phyloP scores from a whole-genome alignment of 2,797 vertebrate genomes.

The Cichlasoma orientale region DNA sequence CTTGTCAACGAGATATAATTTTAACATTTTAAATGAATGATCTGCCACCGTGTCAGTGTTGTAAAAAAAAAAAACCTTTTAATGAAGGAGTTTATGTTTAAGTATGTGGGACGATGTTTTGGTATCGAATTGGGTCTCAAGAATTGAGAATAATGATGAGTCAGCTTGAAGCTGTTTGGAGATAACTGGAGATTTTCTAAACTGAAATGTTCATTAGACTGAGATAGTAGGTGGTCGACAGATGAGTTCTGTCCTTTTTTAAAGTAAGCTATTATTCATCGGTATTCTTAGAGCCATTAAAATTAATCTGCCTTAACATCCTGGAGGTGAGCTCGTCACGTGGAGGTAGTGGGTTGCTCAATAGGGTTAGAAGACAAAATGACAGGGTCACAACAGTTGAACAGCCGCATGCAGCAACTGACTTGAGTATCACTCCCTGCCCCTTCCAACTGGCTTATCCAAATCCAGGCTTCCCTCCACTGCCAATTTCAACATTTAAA shows the following conservation, averaged over 20 bases:
- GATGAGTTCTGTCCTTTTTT: background rate
- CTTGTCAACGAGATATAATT: background rate
- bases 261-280: background rate
- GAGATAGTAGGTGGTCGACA: background rate
- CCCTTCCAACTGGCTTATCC: background rate
- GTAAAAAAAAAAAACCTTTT: background rate
- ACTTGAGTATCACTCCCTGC: background rate
- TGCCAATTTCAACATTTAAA: background rate
- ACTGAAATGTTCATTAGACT: background rate
- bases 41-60: background rate
- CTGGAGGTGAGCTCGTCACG: background rate
- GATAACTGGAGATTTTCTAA: background rate
- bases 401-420: background rate
- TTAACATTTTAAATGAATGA: background rate
- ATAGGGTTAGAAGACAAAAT: background rate
- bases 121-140: background rate
- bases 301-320: background rate
- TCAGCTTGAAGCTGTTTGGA: too few species aligned
- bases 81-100: background rate
- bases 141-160: background rate
- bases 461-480: background rate
- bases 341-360: background rate
- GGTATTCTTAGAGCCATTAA: background rate
- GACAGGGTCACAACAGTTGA: background rate
- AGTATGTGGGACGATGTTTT: background rate